Evolutionary conservation across 2,888 invertebrate genomes (phyloP).

Genomic region (Cabera pusaria): DNA sequence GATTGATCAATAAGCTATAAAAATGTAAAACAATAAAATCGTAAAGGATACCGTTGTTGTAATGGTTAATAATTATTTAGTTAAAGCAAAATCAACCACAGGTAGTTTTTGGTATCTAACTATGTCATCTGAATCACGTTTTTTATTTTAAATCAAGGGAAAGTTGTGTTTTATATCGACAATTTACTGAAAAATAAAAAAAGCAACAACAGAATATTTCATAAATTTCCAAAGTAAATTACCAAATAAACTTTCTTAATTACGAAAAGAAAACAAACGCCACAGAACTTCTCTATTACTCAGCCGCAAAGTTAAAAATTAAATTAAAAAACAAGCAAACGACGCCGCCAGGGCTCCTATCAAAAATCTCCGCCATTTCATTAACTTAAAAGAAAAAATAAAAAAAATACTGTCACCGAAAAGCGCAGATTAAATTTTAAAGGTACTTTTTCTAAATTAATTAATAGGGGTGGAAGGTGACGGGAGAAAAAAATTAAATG

Average conservation of each 20-base stretch:
- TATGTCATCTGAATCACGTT: no score
- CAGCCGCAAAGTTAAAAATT: conserved; percentile 48
- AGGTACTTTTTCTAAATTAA: conserved; percentile 75
- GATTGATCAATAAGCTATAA: no score
- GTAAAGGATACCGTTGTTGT: no score
- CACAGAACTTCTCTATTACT: conserved; percentile 54
- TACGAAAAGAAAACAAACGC: conserved; percentile 37
- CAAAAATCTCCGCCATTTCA: conserved; percentile 74
- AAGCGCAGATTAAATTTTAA: conserved; percentile 78
- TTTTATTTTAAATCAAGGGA: no score
- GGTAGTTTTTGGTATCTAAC: no score
- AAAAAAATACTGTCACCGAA: conserved; percentile 66
- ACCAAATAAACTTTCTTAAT: conserved; percentile 34
- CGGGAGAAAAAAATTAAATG: conserved; percentile 77
- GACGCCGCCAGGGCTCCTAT: conserved; percentile 43
- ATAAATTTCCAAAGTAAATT: no score
- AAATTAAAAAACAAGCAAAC: conserved; percentile 41
- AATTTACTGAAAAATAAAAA: no score
- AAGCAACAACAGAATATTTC: no score
- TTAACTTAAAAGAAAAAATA: conserved; percentile 53
- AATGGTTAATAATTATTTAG: no score
- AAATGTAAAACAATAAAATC: no score
- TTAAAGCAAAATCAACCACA: no score
- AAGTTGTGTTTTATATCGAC: no score
- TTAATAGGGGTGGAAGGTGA: conserved; percentile 67